A percentile compares a stretch with the other conserved stretches of the same genome.
Evolutionary conservation across 2,113 vertebrate genomes (phyloP).

Genomic region (Asarcornis scutulata): DNA sequence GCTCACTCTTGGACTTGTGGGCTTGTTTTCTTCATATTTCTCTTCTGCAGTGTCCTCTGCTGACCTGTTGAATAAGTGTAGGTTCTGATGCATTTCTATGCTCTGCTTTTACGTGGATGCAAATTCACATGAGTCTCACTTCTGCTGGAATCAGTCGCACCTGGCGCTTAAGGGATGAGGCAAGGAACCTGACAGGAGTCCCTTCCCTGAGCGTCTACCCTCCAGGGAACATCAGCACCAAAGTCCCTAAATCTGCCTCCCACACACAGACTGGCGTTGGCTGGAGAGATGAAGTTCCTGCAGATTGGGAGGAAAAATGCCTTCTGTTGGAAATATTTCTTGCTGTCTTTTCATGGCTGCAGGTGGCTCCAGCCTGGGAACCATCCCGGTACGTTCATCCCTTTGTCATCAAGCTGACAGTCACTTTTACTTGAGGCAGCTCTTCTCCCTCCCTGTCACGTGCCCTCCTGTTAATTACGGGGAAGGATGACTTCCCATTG

Average conservation of each 20-base stretch:
- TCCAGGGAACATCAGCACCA: rapidly evolving
- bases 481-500: not conserved
- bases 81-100: not conserved
- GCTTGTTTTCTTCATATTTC: not conserved
- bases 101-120: not conserved
- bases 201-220: not conserved
- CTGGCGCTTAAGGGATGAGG: not conserved
- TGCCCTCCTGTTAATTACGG: not conserved
- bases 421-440: not conserved
- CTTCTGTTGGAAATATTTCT: not conserved
- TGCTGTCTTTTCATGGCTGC: not conserved
- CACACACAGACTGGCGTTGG: rapidly evolving
- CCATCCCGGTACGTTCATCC: not conserved
- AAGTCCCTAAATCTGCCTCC: not conserved
- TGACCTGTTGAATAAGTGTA: not conserved
- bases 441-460: not conserved
- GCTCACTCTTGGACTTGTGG: not conserved
- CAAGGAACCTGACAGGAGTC: not conserved
- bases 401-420: not conserved
- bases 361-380: not conserved
- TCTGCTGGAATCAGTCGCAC: not conserved
- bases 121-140: not conserved
- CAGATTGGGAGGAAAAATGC: not conserved
- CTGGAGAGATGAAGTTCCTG: not conserved
- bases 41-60: not conserved